Base-by-base conservation (phyloP, 2,113 vertebrate species). In the Saccopteryx bilineata region DNA sequence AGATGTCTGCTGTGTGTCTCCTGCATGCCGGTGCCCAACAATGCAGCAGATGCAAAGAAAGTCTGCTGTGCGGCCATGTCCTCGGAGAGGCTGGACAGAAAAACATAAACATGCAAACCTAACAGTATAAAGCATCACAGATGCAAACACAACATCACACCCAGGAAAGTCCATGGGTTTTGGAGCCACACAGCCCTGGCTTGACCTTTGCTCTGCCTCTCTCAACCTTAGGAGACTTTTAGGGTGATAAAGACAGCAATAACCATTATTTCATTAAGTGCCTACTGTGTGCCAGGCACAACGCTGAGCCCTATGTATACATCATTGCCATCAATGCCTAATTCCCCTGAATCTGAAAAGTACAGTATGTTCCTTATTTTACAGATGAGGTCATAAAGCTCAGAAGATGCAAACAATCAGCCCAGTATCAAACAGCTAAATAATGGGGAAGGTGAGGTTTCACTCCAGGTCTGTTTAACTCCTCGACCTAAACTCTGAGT, bases 1-100 rank as follows among this genome's bases (percentile, higher is more conserved):
- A 7, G 81, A 61, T 15, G 5, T 23, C 48, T 24, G 12, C 1
- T 8, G 4, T 5, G 0, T 2, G 19, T 23, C 19, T 52, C 24
- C 89, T 19, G 7, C 31, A n/a, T 0, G 1, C 76, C 21, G 17
- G 56, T 9, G 11, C 75, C 75, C 24, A 19, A 58, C 39, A 39
- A 5, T 2, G 13, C 2, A 14, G 58, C 39, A 13, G 21, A 31
- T 15, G 19, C 15, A 14, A 79, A 95, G 56, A 50, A 72, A 23
- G 15, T 21, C 23, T 52, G 5, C 12, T 18, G 10, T 5, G 2
- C 7, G 50, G 8, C 33, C 9, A 3, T n/a, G 31, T 31, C 65
- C 26, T 61, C 66, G 21, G 50, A 61, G 74, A 74, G 9, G 10
- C 6, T 5, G 52, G 26, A 15, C 33, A 75, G 91, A 60, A 50